Base-by-base conservation (phyloP, 1,140 invertebrate genomes). In the Zaprionus camerounensis region DNA sequence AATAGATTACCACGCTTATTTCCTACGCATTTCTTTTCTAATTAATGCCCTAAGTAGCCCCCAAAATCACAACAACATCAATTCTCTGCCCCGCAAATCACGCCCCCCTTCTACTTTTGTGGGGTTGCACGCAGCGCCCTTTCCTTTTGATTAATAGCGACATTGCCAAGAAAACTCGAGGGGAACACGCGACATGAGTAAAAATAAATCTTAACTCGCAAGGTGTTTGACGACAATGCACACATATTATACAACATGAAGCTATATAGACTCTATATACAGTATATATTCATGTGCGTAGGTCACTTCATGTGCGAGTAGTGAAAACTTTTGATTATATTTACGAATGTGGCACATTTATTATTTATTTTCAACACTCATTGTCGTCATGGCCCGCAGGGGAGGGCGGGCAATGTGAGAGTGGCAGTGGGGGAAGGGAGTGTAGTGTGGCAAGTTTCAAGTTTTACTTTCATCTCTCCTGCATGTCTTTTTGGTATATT, bases 81-180 rank as follows among this genome's bases (percentile, higher is more conserved):
- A 34, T 56, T 53, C 20, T 24, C 20, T 20, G 58, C 58, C 41
- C 49, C 41, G 31, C 22, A 51, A 38, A 41, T 53, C 28, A 26
- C n/a, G 38, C 36, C 49, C 41, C 15, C 49, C 38, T 71, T 20
- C 20, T 59, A 36, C 15, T 13, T 46, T 46, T 36, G 9, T 64
- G 4, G 53, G 63, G 22, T 66, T 78, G 53, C 76, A 78, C 87
- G 53, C 7, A 34, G 75, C 58, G 38, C 34, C 62, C 67, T 58
- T 44, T 44, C 13, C 24, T 38, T 75, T 75, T 81, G 75, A 86
- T 84, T 84, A 86, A 84, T 79, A 61, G 69, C 49, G 66, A 61
- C 76, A 82, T 80, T 70, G 81, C 81, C 64, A 65, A 80, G 81
- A 83, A 82, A 72, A 79, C 69, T 81, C 74, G 77, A 81, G 74